Conservation (phyloP, 2,888 invertebrate species). For the Vandiemenella viatica region DNA sequence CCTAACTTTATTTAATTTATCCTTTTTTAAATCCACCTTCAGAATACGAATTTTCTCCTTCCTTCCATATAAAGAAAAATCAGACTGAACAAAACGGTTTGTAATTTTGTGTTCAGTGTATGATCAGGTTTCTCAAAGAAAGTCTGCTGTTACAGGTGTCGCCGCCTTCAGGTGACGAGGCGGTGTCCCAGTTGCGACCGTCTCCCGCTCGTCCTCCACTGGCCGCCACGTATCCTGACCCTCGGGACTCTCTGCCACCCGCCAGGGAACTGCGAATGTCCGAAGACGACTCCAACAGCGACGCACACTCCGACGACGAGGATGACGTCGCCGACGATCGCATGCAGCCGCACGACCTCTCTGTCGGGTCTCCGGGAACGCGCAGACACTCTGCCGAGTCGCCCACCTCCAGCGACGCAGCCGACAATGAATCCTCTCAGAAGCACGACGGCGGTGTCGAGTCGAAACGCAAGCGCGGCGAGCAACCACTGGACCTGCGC, state of each 20-base stretch:
- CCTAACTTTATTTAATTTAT: too few species aligned
- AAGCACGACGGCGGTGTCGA: conserved; percentile 24
- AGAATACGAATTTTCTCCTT: too few species aligned
- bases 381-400: conserved; percentile 23
- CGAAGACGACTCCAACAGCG: background rate
- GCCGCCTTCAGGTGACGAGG: conserved; percentile 51
- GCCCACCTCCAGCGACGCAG: conserved; percentile 23
- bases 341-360: background rate
- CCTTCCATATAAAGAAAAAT: too few species aligned
- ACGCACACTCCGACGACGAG: conserved; percentile 17
- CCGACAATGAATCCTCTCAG: conserved; percentile 23
- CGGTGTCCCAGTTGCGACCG: conserved; percentile 42
- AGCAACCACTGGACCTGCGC: conserved; percentile 62
- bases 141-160: conserved; percentile 33
- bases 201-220: conserved; percentile 49
- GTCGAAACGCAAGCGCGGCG: conserved; percentile 29
- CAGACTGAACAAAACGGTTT: background rate
- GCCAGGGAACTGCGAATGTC: background rate
- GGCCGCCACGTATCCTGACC: conserved; percentile 22
- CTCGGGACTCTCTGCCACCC: conserved; percentile 18
- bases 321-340: conserved; percentile 14
- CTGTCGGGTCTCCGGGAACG: background rate
- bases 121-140: background rate
- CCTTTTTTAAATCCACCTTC: too few species aligned
- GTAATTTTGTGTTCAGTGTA: background rate